These are phyloP conservation scores for Maniola jurtina DNA, from an alignment of 1,140 invertebrate species.

Conservation along the genomic window DNA sequence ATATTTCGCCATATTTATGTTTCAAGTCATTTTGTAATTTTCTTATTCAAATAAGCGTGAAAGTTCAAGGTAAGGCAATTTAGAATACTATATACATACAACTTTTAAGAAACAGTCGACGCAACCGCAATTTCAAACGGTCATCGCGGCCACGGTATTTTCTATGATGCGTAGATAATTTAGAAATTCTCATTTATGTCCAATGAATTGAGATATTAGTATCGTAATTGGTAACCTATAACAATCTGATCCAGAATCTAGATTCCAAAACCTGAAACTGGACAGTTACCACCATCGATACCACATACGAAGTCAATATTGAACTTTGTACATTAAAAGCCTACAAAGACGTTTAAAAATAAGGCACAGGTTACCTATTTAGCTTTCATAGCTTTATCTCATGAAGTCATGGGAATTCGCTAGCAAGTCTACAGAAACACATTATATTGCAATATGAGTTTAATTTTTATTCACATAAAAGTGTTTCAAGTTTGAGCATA, in stretches of 20 bases:
- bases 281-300: too few species aligned
- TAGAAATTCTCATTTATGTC: too few species aligned
- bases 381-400: slow-evolving; percentile 2
- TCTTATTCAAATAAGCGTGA: slow-evolving; percentile 9
- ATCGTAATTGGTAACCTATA: too few species aligned
- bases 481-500: not conserved
- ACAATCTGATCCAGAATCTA: too few species aligned
- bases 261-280: too few species aligned
- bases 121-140: slow-evolving; percentile 5
- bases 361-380: not conserved
- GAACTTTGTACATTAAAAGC: too few species aligned
- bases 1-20: not conserved
- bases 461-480: not conserved
- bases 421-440: not conserved
- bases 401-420: not conserved
- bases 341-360: not conserved
- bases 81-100: not conserved
- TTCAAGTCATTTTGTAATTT: slow-evolving; percentile 3
- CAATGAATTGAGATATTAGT: too few species aligned
- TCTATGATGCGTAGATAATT: not conserved
- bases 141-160: not conserved
- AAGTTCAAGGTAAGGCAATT: slow-evolving; percentile 16
- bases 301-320: too few species aligned
- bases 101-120: slow-evolving; percentile 12
- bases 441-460: not conserved